Evolutionary conservation across 2,888 invertebrate genomes (phyloP), one percentile per base, ranked within the genome.

Genomic region (Morpho deidamia): DNA sequence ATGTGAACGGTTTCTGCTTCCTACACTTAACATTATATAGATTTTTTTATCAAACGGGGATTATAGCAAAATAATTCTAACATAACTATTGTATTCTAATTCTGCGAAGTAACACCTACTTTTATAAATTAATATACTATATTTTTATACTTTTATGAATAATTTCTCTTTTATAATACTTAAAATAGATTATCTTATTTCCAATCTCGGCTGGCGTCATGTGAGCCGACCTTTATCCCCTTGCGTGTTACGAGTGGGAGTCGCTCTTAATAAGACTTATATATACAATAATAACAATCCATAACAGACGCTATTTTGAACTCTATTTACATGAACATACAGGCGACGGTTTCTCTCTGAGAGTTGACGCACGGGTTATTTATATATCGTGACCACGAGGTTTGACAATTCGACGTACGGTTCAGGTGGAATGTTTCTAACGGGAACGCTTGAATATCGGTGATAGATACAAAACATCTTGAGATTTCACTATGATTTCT

Each of bases 161-260:
- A 23, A 23, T 23, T 23, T 23, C 2, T 23, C 23, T 23, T 23
- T 23, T 5, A 23, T 23, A 23, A 23, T 5, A 23, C 23, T 23
- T 23, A 23, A 23, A 48, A 48, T 48, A 40, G 40, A 33, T 33
- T 48, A 48, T 48, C 48, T 41, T 10, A 33, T 48, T 48, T 50
- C 37, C 41, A 50, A 53, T 56, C 41, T 58, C 50, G 11, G 32
- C 40, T 32, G 23, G 33, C 62, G 52, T 53, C 81, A 83, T 87
- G 78, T 83, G 70, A 74, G 43, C 71, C 74, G 2, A 37, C 58
- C 53, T 56, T 69, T 67, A 74, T 35, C 53, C 44, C 51, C 69
- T 83, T 87, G 87, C 87, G 87, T 88, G 88, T 68, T 67, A 64
- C 75, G 78, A 81, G 85, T 81, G 81, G 83, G 85, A 84, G 85